Evolutionary conservation across 1,140 invertebrate species (phyloP), one percentile per base, ranked within the genome.

Genomic region (Drosophila equinoxialis): DNA sequence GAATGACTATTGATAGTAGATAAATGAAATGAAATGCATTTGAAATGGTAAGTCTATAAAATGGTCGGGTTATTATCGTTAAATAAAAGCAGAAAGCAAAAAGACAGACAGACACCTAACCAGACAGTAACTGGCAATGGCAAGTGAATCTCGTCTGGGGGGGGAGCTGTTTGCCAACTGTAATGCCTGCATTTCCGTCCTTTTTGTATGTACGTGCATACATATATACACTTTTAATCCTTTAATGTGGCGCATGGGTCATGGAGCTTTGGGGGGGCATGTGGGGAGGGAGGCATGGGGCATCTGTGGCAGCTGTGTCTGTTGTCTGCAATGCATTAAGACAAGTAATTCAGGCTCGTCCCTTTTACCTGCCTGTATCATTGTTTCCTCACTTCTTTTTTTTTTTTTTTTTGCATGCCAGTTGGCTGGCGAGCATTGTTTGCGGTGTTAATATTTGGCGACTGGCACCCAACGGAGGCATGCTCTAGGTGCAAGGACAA

Each of bases 401-500:
- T 65, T 68, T 33, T 33, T 70, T 62, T 41, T 57, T 75, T 78
- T 70, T 51, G 35, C 35, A 61, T 60, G 66, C 14, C 60, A 51
- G 60, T 77, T 71, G 41, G 58, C 30, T 30, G 26, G 30, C 35
- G 20, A 42, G 41, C 83, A 89, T 87, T 87, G 83, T 87, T 87
- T 87, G 83, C 79, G 66, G 68, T 87, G 83, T 87, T 87, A 89
- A 87, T 87, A 87, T 87, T 87, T 87, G 84, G 73, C 77, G 84
- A 89, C 83, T 87, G 83, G 68, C 83, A 87, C 70, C 84, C 66
- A 62, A 55, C 58, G 42, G 60, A 11, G 17, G 10, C 54, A 41
- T 42, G 11, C 60, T 37, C 30, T 6, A 30, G 30, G n/a, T 35
- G 14, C 63, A 58, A 35, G 35, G 33, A 68, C 63, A 67, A 74